Base-by-base conservation (phyloP, 2,797 vertebrate genomes). In the Notoglanidium macrostoma region DNA sequence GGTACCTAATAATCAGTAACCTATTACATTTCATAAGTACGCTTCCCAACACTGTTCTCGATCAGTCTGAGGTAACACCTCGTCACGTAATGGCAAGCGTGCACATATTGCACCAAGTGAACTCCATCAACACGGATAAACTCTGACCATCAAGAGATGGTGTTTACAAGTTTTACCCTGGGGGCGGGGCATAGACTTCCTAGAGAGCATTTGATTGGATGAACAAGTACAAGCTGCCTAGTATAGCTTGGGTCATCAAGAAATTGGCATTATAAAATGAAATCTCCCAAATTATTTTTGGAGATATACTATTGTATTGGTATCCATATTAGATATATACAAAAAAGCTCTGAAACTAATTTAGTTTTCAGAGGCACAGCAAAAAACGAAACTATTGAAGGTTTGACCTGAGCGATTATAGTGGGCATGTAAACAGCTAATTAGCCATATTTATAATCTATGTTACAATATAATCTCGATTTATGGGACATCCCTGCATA, bases 101-200 rank as follows among this genome's bases (percentile, higher is more conserved):
- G 35, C 46, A 49, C 46, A 49, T 49, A 49, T 3, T 49, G 46
- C 46, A 49, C 46, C 46, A 49, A 49, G 46, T 6, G 9, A 49
- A 49, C 46, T 35, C 46, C 2, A 6, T 49, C 46, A 49, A 49
- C 5, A 49, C 9, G 46, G 4, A 49, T 9, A 49, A 35, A 35
- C 35, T 9, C 46, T 49, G 46, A 49, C 46, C 46, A n/a, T n/a
- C n/a, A 49, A 49, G 46, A 49, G 46, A 49, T 3, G 23, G 12
- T 51, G 23, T 32, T 77, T 77, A 77, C n/a, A 55, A 29, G 51
- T 55, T 76, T 78, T 78, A 79, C 54, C 57, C 29, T 35, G 32
- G 21, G 32, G 77, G 77, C 32, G 55, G 55, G 55, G 15, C 55
- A 3, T 1, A 35, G 54, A 40, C 3, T 5, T 15, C 26, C 32